Evolutionary conservation across 2,888 invertebrate species (phyloP).

Genomic region (Ophion ellenae): DNA sequence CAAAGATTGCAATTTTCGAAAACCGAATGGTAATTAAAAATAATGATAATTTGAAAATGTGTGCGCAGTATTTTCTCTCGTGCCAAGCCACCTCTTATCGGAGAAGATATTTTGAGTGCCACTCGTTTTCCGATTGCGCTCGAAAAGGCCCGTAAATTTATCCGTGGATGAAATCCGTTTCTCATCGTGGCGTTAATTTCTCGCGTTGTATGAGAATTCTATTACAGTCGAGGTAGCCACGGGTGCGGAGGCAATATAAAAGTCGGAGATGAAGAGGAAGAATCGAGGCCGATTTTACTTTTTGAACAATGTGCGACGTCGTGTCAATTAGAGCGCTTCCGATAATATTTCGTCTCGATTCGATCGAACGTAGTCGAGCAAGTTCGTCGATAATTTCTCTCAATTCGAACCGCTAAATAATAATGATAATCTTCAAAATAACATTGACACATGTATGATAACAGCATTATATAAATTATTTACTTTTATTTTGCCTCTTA

Average conservation of each 20-base stretch:
- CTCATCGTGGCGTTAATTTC: conserved; percentile 46
- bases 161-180: conserved; percentile 27
- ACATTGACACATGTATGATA: neutral
- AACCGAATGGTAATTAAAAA: neutral
- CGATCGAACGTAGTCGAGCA: conserved; percentile 6
- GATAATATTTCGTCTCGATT: conserved; percentile 1
- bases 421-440: neutral
- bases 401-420: neutral
- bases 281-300: neutral
- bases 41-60: neutral
- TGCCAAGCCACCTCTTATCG: neutral
- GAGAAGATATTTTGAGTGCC: neutral
- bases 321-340: conserved; percentile 38
- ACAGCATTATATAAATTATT: neutral
- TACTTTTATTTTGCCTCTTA: neutral
- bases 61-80: neutral
- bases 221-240: conserved; percentile 21
- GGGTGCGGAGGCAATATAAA: neutral
- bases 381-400: neutral
- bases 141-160: neutral
- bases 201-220: conserved; percentile 25
- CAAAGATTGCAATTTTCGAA: neutral
- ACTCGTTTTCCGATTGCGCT: neutral
- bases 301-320: conserved; percentile 11
- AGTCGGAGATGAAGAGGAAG: neutral